Evolutionary conservation across 2,797 vertebrate species (phyloP).

Genomic region (Sebastolobus alascanus): DNA sequence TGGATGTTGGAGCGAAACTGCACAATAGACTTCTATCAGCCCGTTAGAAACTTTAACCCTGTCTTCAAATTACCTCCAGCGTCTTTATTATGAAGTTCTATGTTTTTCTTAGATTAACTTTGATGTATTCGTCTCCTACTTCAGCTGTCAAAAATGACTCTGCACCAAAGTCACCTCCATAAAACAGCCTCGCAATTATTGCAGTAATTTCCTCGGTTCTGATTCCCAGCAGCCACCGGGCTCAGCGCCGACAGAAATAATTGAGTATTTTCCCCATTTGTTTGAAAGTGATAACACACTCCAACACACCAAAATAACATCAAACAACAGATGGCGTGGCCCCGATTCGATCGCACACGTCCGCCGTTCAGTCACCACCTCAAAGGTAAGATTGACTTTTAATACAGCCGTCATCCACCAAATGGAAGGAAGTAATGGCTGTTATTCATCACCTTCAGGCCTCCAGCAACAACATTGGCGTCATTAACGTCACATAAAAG

Average conservation of each 20-base stretch:
- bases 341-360: slow-evolving; percentile 22
- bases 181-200: neutral
- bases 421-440: slow-evolving; percentile 43
- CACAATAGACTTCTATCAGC: neutral
- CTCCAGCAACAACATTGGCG: slow-evolving; percentile 25
- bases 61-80: neutral
- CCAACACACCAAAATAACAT: slow-evolving; percentile 26
- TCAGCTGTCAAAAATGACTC: slow-evolving; percentile 16
- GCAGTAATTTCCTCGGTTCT: neutral
- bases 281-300: slow-evolving; percentile 26
- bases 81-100: neutral
- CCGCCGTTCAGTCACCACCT: slow-evolving; percentile 38
- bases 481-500: slow-evolving; percentile 56
- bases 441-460: slow-evolving; percentile 58
- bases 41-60: neutral
- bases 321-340: slow-evolving; percentile 41
- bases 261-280: slow-evolving; percentile 6
- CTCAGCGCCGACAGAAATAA: slow-evolving; percentile 5
- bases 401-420: slow-evolving; percentile 51
- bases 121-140: neutral
- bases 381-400: slow-evolving; percentile 52
- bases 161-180: slow-evolving; percentile 11
- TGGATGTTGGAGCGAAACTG: no score
- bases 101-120: neutral
- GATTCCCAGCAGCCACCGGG: neutral